Conservation (phyloP, 2,888 invertebrate genomes). For the Leistus spinibarbis region DNA sequence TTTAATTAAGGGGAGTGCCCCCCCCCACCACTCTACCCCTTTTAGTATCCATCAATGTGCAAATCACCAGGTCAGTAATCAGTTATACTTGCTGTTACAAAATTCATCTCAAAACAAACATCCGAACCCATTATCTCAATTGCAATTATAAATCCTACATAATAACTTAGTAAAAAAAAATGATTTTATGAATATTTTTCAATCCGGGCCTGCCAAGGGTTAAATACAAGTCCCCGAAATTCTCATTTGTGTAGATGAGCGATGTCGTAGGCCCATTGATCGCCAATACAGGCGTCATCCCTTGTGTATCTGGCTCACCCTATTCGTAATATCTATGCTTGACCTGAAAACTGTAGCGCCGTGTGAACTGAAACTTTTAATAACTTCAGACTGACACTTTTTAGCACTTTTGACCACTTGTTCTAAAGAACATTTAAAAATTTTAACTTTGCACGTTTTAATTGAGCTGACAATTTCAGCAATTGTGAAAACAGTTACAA, state of each 20-base stretch:
- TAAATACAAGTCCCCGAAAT: not conserved
- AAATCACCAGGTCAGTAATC: not conserved
- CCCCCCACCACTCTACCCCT: not conserved
- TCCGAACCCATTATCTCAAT: no score
- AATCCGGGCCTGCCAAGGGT: not conserved
- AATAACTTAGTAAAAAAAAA: no score
- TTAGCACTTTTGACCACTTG: not conserved
- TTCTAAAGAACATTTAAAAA: not conserved
- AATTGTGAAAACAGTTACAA: not conserved
- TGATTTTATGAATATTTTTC: no score
- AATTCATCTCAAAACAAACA: no score
- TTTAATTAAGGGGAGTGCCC: constrained; percentile 6
- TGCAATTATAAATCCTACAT: no score
- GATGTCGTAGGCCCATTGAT: constrained; percentile 1
- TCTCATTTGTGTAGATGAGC: constrained; percentile 5
- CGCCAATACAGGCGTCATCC: not conserved
- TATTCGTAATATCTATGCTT: not conserved
- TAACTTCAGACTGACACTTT: not conserved
- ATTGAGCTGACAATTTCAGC: not conserved
- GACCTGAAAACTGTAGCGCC: not conserved
- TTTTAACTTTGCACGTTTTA: not conserved
- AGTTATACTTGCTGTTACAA: no score
- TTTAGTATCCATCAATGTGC: not conserved
- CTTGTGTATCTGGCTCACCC: not conserved
- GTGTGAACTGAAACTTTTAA: not conserved